These are phyloP conservation scores for Andrena flavipes DNA, from an alignment of 2,888 invertebrate genomes.

Conservation along the genomic window DNA sequence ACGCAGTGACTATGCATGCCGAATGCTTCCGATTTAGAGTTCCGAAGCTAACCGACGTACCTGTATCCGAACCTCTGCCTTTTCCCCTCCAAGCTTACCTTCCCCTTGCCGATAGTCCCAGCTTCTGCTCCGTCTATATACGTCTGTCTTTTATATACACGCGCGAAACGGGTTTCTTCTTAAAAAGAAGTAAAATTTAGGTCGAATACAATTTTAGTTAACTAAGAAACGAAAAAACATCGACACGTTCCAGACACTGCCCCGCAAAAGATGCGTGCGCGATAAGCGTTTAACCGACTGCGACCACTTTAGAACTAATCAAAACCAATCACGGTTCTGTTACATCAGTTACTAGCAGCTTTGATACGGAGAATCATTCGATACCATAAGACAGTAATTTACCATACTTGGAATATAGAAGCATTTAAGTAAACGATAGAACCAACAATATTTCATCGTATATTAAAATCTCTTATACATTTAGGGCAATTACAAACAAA, in stretches of 20 bases:
- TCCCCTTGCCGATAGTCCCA: too few relatives aligned
- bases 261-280: slow-evolving; percentile 9
- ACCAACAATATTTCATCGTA: neutral
- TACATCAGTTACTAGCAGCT: slow-evolving; percentile 50
- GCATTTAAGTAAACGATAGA: neutral
- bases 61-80: too few relatives aligned
- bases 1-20: too few relatives aligned
- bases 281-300: slow-evolving; percentile 5
- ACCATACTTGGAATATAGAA: neutral
- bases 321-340: slow-evolving; percentile 56
- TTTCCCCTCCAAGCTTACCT: too few relatives aligned
- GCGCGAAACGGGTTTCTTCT: neutral
- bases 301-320: slow-evolving; percentile 59
- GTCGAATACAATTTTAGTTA: slow-evolving; percentile 1
- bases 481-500: neutral
- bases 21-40: too few relatives aligned
- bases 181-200: neutral
- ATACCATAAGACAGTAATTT: slow-evolving; percentile 2
- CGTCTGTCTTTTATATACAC: too few relatives aligned
- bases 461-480: neutral
- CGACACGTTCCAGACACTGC: neutral
- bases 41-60: too few relatives aligned
- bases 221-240: slow-evolving; percentile 6
- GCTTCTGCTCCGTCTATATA: too few relatives aligned
- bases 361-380: neutral